These are phyloP conservation scores for Oenanthe melanoleuca DNA, from an alignment of 2,113 vertebrate species.

Conservation along the genomic window DNA sequence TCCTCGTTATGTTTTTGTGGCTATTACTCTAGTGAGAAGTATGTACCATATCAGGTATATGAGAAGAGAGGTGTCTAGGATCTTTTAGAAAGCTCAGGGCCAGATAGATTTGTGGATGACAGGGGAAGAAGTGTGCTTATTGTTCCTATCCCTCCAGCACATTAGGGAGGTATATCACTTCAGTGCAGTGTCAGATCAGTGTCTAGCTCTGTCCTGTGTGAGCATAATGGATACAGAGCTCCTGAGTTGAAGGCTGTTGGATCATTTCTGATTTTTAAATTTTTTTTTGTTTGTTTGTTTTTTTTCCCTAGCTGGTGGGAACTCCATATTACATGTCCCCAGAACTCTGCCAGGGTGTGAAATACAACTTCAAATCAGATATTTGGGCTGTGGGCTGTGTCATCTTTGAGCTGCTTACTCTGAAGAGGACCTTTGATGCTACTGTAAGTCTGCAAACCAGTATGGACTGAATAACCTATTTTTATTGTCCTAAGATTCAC, in stretches of 20 bases:
- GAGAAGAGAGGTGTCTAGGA: not conserved
- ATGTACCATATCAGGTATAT: not conserved
- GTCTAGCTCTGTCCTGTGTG: not conserved
- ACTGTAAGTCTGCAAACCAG: conserved; percentile 80
- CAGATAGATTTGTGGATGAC: not conserved
- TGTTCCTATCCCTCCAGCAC: not conserved
- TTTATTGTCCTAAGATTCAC: not conserved
- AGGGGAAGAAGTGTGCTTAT: not conserved
- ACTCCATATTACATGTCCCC: conserved; percentile 99
- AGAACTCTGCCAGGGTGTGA: conserved; percentile 94
- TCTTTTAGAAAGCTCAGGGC: not conserved
- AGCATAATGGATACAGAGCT: not conserved
- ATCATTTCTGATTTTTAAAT: conserved; percentile 35
- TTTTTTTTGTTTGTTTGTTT: not conserved
- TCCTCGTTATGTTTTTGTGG: not conserved
- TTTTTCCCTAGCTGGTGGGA: conserved; percentile 88
- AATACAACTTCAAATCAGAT: conserved; percentile 99
- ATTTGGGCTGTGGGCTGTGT: conserved; percentile 99
- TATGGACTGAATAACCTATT: not conserved
- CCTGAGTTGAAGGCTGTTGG: not conserved
- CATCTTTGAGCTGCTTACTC: conserved; percentile 90
- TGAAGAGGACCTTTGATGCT: conserved; percentile 97
- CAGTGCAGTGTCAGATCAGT: not conserved
- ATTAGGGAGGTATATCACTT: not conserved
- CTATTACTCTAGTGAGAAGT: not conserved